Percentiles rank a stretch among this genome's conserved stretches.
These are phyloP conservation scores for Erpetoichthys calabaricus DNA, from an alignment of 2,797 vertebrate species.

Conservation along the genomic window DNA sequence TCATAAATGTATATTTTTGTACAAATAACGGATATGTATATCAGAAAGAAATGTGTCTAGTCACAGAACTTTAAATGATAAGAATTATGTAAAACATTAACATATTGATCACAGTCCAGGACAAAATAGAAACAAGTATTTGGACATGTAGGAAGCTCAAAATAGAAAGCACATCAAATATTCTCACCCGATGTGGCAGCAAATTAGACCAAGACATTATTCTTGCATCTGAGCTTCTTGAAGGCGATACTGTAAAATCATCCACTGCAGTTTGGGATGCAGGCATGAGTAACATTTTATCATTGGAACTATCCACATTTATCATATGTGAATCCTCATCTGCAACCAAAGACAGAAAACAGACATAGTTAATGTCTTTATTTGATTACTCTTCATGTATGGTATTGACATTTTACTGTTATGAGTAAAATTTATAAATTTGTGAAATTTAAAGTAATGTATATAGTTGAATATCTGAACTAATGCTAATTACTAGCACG, in stretches of 20 bases:
- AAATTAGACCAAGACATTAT: slow-evolving; percentile 28
- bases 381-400: too few species aligned
- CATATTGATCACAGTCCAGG: too few species aligned
- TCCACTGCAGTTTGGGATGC: slow-evolving; percentile 24
- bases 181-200: slow-evolving; percentile 43
- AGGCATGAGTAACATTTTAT: slow-evolving; percentile 25
- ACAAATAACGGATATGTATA: too few species aligned
- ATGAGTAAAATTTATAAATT: not conserved
- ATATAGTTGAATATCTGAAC: too few species aligned
- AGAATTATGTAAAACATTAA: too few species aligned
- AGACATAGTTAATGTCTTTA: not conserved
- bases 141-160: not conserved
- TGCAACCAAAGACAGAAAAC: slow-evolving; percentile 17
- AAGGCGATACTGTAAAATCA: slow-evolving; percentile 27
- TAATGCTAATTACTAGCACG: too few species aligned
- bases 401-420: not conserved
- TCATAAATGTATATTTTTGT: too few species aligned
- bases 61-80: too few species aligned
- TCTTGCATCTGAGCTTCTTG: slow-evolving; percentile 42
- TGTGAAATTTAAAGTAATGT: too few species aligned
- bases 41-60: too few species aligned
- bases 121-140: not conserved
- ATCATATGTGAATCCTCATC: slow-evolving; percentile 32
- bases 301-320: slow-evolving; percentile 28
- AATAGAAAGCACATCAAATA: too few species aligned